These are phyloP conservation scores for Calypte anna DNA, from an alignment of 2,113 vertebrate genomes.

Conservation along the genomic window DNA sequence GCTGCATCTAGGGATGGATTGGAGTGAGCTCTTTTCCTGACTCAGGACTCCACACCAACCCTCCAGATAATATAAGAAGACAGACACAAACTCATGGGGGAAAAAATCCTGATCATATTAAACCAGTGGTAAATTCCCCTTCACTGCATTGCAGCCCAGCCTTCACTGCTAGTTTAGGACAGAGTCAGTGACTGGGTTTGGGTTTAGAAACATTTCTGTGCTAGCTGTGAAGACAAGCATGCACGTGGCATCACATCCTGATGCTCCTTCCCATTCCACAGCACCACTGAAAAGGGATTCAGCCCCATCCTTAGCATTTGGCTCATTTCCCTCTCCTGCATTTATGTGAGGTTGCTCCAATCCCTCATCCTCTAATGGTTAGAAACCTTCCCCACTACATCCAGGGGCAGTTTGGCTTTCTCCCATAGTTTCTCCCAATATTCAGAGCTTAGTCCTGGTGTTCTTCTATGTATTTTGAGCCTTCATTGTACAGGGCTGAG, in stretches of 20 bases:
- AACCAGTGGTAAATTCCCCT: conserved; percentile 43
- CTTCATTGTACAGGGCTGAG: neutral
- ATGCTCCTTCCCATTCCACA: neutral
- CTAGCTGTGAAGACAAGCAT: neutral
- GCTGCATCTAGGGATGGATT: neutral
- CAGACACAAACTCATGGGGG: conserved; percentile 1
- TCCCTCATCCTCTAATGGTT: neutral
- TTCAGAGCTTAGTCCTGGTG: neutral
- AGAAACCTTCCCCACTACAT: neutral
- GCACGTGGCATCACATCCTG: neutral
- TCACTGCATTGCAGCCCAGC: neutral
- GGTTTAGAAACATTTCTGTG: neutral
- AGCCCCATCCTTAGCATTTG: neutral
- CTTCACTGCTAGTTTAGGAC: neutral
- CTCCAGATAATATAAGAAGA: conserved; percentile 4
- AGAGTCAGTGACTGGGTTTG: neutral
- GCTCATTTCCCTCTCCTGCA: neutral
- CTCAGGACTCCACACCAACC: neutral
- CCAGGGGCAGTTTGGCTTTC: neutral
- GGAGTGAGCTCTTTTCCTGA: conserved; percentile 45
- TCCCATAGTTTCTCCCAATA: neutral
- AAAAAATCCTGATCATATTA: conserved; percentile 34
- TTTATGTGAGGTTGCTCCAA: neutral
- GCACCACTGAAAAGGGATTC: neutral
- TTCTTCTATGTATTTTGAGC: neutral